phyloP scores from a whole-genome alignment of 2,113 vertebrate species.

The Thalassoma bifasciatum region DNA sequence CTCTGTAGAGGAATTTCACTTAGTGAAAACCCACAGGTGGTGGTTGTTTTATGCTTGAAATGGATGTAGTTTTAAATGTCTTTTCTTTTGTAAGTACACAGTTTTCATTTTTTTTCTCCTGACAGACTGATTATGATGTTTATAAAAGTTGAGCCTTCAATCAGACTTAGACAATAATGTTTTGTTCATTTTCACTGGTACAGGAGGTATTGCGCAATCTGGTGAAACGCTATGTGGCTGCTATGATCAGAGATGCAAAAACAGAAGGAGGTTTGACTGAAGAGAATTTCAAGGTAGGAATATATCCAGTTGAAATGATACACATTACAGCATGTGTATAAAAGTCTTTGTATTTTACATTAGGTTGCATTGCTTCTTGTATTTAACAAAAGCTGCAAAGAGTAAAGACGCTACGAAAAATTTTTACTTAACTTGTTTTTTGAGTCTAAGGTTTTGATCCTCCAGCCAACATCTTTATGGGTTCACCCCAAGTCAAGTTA shows the following conservation, averaged over 20 bases:
- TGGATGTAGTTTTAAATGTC: neutral
- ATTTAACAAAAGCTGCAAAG: neutral
- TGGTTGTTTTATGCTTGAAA: neutral
- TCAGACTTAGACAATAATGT: neutral
- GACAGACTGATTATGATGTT: conserved; percentile 2
- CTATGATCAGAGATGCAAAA: conserved; percentile 99
- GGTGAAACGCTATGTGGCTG: conserved; percentile 97
- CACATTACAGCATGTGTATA: no score
- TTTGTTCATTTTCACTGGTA: conserved; percentile 22
- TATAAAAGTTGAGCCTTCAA: neutral
- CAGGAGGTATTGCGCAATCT: conserved; percentile 98
- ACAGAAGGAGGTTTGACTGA: conserved; percentile 99
- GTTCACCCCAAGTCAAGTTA: neutral
- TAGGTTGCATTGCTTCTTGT: neutral
- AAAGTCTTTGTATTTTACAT: neutral
- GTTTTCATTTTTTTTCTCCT: neutral
- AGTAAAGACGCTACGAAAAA: neutral
- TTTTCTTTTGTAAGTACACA: conserved; percentile 2
- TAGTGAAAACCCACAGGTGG: conserved; percentile 24
- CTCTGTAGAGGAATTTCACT: conserved; percentile 21
- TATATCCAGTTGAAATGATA: no score
- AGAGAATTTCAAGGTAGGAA: conserved; percentile 96
- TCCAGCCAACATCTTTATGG: neutral
- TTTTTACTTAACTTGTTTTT: neutral
- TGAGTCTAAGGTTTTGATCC: neutral